Evolutionary conservation across 2,888 invertebrate species (phyloP).

Genomic region (Drosophila neoperkinsi): DNA sequence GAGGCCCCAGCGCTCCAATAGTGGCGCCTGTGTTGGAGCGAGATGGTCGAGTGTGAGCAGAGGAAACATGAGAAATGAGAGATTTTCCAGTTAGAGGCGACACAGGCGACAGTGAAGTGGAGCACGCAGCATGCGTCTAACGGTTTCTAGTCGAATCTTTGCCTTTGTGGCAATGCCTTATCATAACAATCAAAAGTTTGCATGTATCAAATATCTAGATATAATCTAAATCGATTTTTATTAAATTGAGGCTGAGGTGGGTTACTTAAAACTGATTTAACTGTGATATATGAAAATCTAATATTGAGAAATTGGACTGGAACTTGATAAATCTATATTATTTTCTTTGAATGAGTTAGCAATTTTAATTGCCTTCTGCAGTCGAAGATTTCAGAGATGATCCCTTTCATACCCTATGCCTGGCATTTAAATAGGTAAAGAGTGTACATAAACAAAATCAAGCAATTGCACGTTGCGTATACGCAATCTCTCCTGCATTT

Average conservation of each 20-base stretch:
- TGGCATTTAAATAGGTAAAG: background rate
- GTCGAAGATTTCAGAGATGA: background rate
- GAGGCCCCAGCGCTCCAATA: conserved; percentile 37
- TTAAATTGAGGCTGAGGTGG: background rate
- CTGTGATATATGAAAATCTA: background rate
- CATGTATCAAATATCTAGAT: background rate
- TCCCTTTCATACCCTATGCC: background rate
- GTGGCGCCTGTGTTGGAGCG: conserved; percentile 40
- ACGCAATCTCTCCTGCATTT: conserved; percentile 4
- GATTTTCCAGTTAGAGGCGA: conserved; percentile 66
- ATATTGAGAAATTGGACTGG: background rate
- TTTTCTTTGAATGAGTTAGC: background rate
- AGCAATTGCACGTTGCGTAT: conserved; percentile 13
- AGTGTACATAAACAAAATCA: background rate
- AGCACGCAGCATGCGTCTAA: conserved; percentile 56
- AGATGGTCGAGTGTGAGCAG: conserved; percentile 36
- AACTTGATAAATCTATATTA: background rate
- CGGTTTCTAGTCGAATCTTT: conserved; percentile 48
- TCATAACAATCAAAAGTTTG: conserved; percentile 22
- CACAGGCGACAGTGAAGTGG: conserved; percentile 66
- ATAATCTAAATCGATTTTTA: conserved; percentile 2
- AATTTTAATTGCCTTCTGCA: background rate
- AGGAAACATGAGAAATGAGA: conserved; percentile 50
- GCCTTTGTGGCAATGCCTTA: conserved; percentile 54
- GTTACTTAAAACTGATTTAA: background rate